Percentiles rank a stretch among this genome's conserved stretches.
Evolutionary conservation across 2,113 vertebrate species (phyloP).

Genomic region (Podiceps cristatus): DNA sequence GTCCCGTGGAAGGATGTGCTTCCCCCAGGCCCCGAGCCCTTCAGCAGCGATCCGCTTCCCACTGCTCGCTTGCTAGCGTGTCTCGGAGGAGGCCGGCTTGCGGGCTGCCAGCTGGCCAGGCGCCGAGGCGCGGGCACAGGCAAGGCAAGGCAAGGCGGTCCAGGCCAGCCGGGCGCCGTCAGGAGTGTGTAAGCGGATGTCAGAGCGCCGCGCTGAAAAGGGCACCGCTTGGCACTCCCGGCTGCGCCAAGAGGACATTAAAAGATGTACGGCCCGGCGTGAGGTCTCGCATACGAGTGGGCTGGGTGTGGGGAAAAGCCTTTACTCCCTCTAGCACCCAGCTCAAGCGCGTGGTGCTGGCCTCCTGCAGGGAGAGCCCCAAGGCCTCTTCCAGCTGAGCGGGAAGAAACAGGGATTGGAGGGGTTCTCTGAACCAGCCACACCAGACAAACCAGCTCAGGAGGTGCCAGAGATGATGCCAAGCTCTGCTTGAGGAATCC

Average conservation of each 20-base stretch:
- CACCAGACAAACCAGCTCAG: constrained; percentile 50
- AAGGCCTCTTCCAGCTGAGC: neutral
- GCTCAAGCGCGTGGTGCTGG: neutral
- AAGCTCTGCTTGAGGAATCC: constrained; percentile 33
- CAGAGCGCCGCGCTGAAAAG: neutral
- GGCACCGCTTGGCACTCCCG: neutral
- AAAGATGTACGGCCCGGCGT: accelerated
- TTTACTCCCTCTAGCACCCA: neutral
- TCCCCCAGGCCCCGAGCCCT: neutral
- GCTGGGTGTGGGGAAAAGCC: neutral
- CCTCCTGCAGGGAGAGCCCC: neutral
- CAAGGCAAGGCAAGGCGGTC: neutral
- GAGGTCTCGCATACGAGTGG: neutral
- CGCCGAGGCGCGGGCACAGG: neutral
- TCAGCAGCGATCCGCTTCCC: accelerated
- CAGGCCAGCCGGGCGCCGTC: neutral
- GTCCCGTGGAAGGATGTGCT: accelerated
- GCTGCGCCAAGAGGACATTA: neutral
- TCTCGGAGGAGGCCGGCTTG: neutral
- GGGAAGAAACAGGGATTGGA: neutral
- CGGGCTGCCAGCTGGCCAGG: constrained; percentile 1
- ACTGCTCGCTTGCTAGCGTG: accelerated
- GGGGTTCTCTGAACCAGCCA: accelerated
- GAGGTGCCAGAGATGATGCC: constrained; percentile 21
- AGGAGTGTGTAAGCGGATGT: neutral